Conservation (phyloP, 2,888 invertebrate genomes). For the Acheta domesticus region DNA sequence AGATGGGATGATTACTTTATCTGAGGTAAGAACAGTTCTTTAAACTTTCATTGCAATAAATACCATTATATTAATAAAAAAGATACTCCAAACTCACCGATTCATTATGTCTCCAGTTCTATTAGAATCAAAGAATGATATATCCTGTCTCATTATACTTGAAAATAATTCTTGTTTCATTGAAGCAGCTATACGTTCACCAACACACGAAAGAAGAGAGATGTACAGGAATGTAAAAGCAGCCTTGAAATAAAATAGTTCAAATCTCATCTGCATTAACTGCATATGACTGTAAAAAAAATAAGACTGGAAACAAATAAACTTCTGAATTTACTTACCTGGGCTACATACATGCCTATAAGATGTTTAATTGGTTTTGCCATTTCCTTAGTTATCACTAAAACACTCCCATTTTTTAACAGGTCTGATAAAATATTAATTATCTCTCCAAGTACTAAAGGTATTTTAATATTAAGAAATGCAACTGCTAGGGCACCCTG, state of each 20-base stretch:
- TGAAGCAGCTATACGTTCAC: conserved; percentile 79
- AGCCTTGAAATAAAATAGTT: conserved; percentile 58
- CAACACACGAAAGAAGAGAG: conserved; percentile 77
- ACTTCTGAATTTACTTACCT: conserved; percentile 54
- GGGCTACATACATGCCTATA: conserved; percentile 65
- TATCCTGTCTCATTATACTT: conserved; percentile 80
- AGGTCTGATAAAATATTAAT: conserved; percentile 72
- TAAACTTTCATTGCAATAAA: too few relatives aligned
- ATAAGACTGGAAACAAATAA: conserved; percentile 12
- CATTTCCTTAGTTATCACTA: conserved; percentile 59
- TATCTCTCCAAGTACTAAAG: conserved; percentile 74
- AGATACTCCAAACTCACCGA: conserved; percentile 55
- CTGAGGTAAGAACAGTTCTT: too few relatives aligned
- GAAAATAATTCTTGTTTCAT: conserved; percentile 79
- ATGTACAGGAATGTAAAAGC: conserved; percentile 88
- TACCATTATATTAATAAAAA: too few relatives aligned
- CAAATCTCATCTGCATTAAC: conserved; percentile 3
- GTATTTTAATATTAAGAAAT: conserved; percentile 83
- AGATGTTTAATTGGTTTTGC: conserved; percentile 65
- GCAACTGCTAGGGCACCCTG: conserved; percentile 87
- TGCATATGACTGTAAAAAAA: neutral
- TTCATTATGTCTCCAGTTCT: conserved; percentile 90
- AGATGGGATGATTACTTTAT: too few relatives aligned
- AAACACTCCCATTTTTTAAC: conserved; percentile 49
- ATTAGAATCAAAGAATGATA: conserved; percentile 85